Evolutionary conservation across 2,797 vertebrate species (phyloP), one percentile per base, ranked within the genome.

Genomic region (Neomorphus geoffroyi): DNA sequence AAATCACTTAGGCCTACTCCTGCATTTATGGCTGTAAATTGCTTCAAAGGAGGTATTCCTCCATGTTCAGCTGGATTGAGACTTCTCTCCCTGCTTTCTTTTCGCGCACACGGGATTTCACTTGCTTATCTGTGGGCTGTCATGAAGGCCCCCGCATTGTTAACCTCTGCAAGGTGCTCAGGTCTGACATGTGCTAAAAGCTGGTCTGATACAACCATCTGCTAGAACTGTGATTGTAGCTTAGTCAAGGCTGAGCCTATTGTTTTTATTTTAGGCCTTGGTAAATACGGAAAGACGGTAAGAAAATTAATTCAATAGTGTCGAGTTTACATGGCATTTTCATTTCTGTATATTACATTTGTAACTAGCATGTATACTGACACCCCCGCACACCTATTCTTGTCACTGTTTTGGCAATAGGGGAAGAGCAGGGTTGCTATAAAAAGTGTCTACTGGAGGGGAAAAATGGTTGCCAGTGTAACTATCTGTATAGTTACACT

Each of bases 81-180:
- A 18, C 43, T 71, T 82, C 33, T 5, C 23, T 67, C 48, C 14
- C 33, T 23, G 37, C 69, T 87, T 51, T 2, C 0, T n/a, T 48
- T 41, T 10, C 37, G 64, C 19, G 30, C 58, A 4, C 0, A 3
- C 8, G 39, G 28, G 27, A 7, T 64, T 81, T 61, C 19, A 11
- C 32, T 69, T 51, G 27, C 43, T 45, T 13, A 4, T 45, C 0
- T 0, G 22, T 30, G 53, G 10, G 51, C 16, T 66, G 43, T 50
- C 0, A 1, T 45, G 56, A 66, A 73, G 26, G 23, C 87, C 39
- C 33, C 54, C 22, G 27, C 6, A 1, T 33, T 0, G 0, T 50
- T 48, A 18, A 33, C 18, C 22, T 23, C 69, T 70, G 13, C 18
- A 86, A 85, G 37, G 27, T 90, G 61, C 57, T 77, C 27, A 2